Evolutionary conservation across 2,113 vertebrate genomes (phyloP).

Genomic region (Cynoglossus semilaevis): DNA sequence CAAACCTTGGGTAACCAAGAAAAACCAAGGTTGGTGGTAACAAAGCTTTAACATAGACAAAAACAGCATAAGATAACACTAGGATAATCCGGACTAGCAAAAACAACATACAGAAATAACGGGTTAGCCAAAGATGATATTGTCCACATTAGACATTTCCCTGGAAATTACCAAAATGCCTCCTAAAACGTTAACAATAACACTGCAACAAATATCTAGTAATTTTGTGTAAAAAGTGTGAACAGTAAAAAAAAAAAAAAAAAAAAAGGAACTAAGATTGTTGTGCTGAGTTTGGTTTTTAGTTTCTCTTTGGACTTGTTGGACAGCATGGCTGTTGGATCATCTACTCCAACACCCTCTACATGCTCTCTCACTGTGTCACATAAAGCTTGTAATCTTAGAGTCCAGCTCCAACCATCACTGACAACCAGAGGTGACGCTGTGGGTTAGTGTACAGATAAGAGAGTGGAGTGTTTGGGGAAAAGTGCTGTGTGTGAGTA

Average conservation of each 20-base stretch:
- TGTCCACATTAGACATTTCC: too few relatives aligned
- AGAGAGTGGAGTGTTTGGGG: background rate
- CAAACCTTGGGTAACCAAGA: too few relatives aligned
- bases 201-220: too few relatives aligned
- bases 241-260: background rate
- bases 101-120: too few relatives aligned
- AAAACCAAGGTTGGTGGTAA: too few relatives aligned
- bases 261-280: conserved; percentile 4
- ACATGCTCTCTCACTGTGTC: background rate
- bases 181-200: too few relatives aligned
- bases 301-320: conserved; percentile 31
- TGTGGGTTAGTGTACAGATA: background rate
- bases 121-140: too few relatives aligned
- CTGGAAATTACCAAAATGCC: too few relatives aligned
- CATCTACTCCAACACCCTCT: background rate
- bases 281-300: conserved; percentile 25
- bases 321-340: background rate
- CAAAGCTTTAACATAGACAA: too few relatives aligned
- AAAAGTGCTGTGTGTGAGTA: background rate
- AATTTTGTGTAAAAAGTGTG: background rate
- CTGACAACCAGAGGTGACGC: background rate
- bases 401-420: conserved; percentile 23
- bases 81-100: too few relatives aligned
- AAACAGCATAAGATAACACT: too few relatives aligned
- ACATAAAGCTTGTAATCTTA: conserved; percentile 39